Evolutionary conservation across 2,113 vertebrate species (phyloP), one percentile per base, ranked within the genome.

Genomic region (Emydocephalus ijimae): DNA sequence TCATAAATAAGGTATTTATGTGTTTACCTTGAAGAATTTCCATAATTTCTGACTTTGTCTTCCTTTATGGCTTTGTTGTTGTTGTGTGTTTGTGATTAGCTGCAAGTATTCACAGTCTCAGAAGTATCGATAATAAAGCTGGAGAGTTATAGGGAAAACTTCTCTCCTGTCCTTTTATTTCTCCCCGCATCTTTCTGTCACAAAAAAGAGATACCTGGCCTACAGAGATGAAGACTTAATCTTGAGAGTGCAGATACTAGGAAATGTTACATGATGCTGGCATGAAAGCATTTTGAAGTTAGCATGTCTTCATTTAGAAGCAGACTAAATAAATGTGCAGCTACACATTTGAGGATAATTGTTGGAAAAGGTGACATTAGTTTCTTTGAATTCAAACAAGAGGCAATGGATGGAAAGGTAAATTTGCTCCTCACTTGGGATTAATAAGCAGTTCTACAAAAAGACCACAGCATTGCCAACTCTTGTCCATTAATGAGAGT

Each of bases 1-100:
- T 93, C 87, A 55, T 50, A 34, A 8, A 50, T 96, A 96, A 93
- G 88, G 34, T 56, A 4, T 90, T 94, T 92, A 52, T 93, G 85
- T 69, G 34, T 12, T 9, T 91, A 29, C 87, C 11, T 64, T 64
- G 10, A 64, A 64, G 61, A 64, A 10, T 64, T 64, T 29, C 86
- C 56, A 85, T 15, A 52, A 3, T 52, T 89, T 26, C 39, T 56
- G 29, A 48, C 43, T 88, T 52, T 57, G 6, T 54, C 86, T 45
- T 81, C 43, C 64, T 20, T 29, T 56, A 24, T 34, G 24, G 57
- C 6, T 59, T 93, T 95, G 24, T 89, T 89, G 18, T 4, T 50
- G 92, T 59, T 93, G 88, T 64, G 89, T 57, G 94, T 92, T 85
- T 45, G 87, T 81, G 94, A 29, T 18, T 50, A 94, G 59, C 90